A percentile compares a stretch with the other conserved stretches of the same genome.
Evolutionary conservation across 2,888 invertebrate genomes (phyloP).

Genomic region (Phengaris alcon): DNA sequence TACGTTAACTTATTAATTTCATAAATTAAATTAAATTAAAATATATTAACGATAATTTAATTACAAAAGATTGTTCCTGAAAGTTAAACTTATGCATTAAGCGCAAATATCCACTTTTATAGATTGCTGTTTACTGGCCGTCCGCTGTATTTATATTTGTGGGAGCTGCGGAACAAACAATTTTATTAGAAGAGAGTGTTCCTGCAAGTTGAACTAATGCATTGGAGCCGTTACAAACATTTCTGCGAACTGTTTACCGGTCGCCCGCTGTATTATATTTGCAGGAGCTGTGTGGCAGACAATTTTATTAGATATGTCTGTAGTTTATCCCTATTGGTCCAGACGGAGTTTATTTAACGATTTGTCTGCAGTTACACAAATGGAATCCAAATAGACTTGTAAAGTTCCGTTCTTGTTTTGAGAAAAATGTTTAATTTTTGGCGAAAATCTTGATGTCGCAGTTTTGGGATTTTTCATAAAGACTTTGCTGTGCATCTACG

Average conservation of each 20-base stretch:
- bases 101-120: too few species aligned
- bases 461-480: too few species aligned
- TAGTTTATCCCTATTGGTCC: background rate
- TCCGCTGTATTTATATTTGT: background rate
- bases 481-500: too few species aligned
- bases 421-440: background rate
- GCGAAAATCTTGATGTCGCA: too few species aligned
- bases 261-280: constrained; percentile 13
- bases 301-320: constrained; percentile 9
- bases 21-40: too few species aligned
- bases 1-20: background rate
- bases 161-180: background rate
- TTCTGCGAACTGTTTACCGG: background rate
- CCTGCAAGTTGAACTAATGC: background rate
- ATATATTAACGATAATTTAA: background rate
- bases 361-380: background rate
- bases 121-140: too few species aligned
- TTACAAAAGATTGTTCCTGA: background rate
- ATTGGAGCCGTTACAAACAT: background rate
- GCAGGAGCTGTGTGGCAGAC: constrained; percentile 9
- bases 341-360: background rate
- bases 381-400: background rate
- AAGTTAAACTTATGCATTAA: background rate
- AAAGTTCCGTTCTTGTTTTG: background rate
- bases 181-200: background rate